Base-by-base conservation (phyloP, 2,888 invertebrate species). In the Tryphoninae sp. region DNA sequence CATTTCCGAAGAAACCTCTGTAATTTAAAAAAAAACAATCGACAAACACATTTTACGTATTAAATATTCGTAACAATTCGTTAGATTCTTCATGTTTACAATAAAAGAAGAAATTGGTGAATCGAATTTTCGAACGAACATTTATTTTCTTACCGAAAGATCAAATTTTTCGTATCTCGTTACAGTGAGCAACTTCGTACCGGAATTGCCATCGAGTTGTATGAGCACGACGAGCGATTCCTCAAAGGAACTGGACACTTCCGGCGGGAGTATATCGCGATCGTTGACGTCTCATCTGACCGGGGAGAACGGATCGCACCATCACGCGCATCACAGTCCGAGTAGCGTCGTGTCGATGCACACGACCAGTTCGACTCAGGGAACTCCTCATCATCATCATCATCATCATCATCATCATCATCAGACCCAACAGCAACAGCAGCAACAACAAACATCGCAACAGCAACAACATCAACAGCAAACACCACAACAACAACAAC, bases 121-220 rank as follows among this genome's bases (percentile, higher is more conserved):
- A 6, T 3, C 33, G 22, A 26, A 22, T 13, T 23, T 49, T 51
- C 26, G 33, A 68, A 53, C 22, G 33, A 68, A 2, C 49, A 13
- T 33, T 61, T 23, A n/a, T 62, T 13, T 51, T 26, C 19, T 26
- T 3, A 59, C 8, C 6, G n/a, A 53, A 22, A 19, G 8, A 71
- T 11, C 26, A 45, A 26, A 58, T 55, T 13, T 22, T 2, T 68
- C 49, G 2, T 45, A 19, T 82, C 42, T 59, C 62, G 6, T 87
- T 89, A 2, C 87, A 91, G 91, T 89, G 73, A 88, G 87, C 82
- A 88, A 83, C 61, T 91, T 90, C 78, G 88, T 88, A 7, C 85
- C 90, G 19, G 91, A 91, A 9, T 86, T 90, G 74, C 85, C 88
- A 55, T 80, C 85, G 71, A 88, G 85, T 73, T 90, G 90, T 81